phyloP scores from a whole-genome alignment of 1,140 invertebrate genomes.

The Drosophila fuyamai region DNA sequence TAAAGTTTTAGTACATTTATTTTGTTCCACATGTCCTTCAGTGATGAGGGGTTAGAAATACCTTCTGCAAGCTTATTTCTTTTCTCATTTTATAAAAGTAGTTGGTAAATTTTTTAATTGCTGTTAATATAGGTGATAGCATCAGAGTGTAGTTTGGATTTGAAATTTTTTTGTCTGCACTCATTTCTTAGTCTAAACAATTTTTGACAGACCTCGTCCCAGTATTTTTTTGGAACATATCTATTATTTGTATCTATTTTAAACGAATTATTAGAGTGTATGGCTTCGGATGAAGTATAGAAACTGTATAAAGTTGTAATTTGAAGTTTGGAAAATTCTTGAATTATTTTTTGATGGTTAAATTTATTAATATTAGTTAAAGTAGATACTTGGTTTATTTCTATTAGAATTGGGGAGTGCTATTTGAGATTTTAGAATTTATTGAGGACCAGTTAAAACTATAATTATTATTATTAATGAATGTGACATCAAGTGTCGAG shows the following conservation, averaged over 20 bases:
- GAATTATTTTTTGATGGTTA: not conserved
- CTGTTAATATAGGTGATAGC: not conserved
- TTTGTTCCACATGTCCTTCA: not conserved
- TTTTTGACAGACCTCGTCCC: not conserved
- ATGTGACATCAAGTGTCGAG: no score
- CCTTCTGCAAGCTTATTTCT: not conserved
- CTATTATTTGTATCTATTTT: not conserved
- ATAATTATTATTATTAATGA: no score
- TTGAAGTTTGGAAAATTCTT: not conserved
- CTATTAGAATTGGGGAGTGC: not conserved
- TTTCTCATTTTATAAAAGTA: constrained; percentile 1
- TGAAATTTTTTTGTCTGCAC: no score
- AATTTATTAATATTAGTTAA: not conserved
- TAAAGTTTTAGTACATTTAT: no score
- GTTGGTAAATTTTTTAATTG: not conserved
- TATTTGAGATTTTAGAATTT: no score
- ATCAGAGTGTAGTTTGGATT: no score
- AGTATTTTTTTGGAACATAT: not conserved
- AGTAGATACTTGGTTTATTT: not conserved
- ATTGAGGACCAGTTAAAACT: no score
- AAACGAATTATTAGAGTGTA: not conserved
- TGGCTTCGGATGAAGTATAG: not conserved
- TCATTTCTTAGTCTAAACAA: not conserved
- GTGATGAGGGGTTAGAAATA: not conserved
- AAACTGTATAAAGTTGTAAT: not conserved